Evolutionary conservation across 2,888 invertebrate genomes (phyloP).

Genomic region (Nephrotoma appendiculata): DNA sequence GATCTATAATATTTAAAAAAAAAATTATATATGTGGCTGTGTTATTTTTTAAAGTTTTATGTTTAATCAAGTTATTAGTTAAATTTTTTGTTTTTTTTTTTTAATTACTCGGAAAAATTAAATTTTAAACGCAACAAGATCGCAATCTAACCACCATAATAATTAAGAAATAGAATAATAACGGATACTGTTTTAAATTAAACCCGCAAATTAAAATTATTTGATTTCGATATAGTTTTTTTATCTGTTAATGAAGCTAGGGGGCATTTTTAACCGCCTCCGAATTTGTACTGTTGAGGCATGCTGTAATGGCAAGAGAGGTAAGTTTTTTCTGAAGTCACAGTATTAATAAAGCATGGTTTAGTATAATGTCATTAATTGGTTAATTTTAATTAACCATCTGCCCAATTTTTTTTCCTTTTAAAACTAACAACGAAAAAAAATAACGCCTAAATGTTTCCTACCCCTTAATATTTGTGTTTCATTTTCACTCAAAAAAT

Average conservation of each 20-base stretch:
- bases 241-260: constrained; percentile 22
- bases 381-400: not conserved
- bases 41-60: not conserved
- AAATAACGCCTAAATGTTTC: not conserved
- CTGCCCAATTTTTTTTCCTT: not conserved
- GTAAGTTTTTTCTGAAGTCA: constrained; percentile 19
- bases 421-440: not conserved
- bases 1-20: not conserved
- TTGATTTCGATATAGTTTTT: not conserved
- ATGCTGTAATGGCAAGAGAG: constrained; percentile 37
- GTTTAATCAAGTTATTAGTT: not conserved
- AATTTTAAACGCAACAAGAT: not conserved
- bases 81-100: not conserved
- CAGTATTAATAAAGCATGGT: not conserved
- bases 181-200: not conserved
- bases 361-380: not conserved
- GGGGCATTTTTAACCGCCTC: constrained; percentile 31
- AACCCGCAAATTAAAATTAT: not conserved
- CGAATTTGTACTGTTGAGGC: constrained; percentile 32
- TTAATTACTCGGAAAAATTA: not conserved
- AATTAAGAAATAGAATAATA: not conserved
- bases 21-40: not conserved
- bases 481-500: not conserved
- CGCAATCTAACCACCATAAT: not conserved
- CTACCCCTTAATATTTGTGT: not conserved